A percentile compares a stretch with the other conserved stretches of the same genome.
Conservation (phyloP, 1,140 invertebrate genomes). For the Megathymus violae region DNA sequence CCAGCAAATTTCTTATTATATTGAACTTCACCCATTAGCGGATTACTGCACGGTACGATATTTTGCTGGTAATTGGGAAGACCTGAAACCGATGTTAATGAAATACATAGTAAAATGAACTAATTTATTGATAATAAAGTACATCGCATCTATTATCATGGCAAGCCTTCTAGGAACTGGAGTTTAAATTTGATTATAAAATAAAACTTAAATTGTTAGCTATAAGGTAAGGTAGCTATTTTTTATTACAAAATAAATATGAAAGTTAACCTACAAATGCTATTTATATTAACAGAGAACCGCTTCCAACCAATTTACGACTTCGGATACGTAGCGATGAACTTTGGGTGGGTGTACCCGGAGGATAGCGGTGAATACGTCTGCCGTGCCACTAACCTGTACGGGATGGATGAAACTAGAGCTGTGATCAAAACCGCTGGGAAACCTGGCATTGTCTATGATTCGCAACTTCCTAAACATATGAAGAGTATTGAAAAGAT, state of each 20-base stretch:
- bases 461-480: conserved; percentile 95
- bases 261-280: not conserved
- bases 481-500: conserved; percentile 98
- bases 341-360: conserved; percentile 97
- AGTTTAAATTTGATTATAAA: too few species aligned
- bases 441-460: conserved; percentile 95
- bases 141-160: too few species aligned
- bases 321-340: conserved; percentile 98
- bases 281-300: conserved; percentile 86
- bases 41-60: too few species aligned
- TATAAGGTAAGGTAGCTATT: too few species aligned
- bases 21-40: too few species aligned
- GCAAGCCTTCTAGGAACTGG: too few species aligned
- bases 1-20: too few species aligned
- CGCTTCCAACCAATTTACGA: conserved; percentile 97
- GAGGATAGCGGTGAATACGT: conserved; percentile 96
- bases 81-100: not conserved
- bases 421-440: conserved; percentile 93
- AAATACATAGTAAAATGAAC: not conserved
- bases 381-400: conserved; percentile 95
- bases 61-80: too few species aligned
- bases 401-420: conserved; percentile 94
- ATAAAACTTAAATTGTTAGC: conserved; percentile 8
- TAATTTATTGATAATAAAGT: too few species aligned
- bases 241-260: not conserved